Evolutionary conservation across 2,888 invertebrate genomes (phyloP).

Genomic region (Osmoderma eremita): DNA sequence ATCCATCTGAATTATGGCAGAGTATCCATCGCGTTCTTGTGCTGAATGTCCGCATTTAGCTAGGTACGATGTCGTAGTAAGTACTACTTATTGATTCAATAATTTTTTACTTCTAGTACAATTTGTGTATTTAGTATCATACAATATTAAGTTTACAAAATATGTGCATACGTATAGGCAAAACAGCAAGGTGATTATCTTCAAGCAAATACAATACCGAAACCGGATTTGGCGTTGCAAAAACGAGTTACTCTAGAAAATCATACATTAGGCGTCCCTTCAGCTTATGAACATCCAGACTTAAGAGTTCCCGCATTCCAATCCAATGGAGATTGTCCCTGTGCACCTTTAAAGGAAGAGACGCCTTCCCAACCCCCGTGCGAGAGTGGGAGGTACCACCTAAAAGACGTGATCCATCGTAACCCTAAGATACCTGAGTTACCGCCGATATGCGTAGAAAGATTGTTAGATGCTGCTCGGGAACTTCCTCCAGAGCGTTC

Average conservation of each 20-base stretch:
- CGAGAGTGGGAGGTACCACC: slow-evolving; percentile 44
- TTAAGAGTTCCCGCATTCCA: slow-evolving; percentile 50
- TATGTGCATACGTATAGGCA: slow-evolving; percentile 37
- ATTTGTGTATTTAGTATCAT: background rate
- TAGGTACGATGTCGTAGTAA: slow-evolving; percentile 50
- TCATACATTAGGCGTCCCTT: slow-evolving; percentile 51
- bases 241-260: slow-evolving; percentile 47
- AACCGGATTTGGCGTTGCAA: slow-evolving; percentile 51
- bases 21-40: slow-evolving; percentile 55
- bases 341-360: slow-evolving; percentile 17
- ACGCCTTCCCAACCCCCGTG: slow-evolving; percentile 38
- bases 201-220: slow-evolving; percentile 52
- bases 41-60: slow-evolving; percentile 55
- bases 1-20: slow-evolving; percentile 52
- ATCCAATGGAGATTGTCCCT: slow-evolving; percentile 29
- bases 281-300: slow-evolving; percentile 51
- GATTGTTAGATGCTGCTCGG: background rate
- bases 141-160: background rate
- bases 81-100: slow-evolving; percentile 8
- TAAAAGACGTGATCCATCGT: slow-evolving; percentile 40
- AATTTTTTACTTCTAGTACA: slow-evolving; percentile 3
- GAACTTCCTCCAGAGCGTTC: background rate
- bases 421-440: slow-evolving; percentile 7
- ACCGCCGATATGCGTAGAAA: slow-evolving; percentile 1
- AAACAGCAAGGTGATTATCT: slow-evolving; percentile 51